Base-by-base conservation (phyloP, 1,140 invertebrate genomes). In the Plectrocnemia conspersa region DNA sequence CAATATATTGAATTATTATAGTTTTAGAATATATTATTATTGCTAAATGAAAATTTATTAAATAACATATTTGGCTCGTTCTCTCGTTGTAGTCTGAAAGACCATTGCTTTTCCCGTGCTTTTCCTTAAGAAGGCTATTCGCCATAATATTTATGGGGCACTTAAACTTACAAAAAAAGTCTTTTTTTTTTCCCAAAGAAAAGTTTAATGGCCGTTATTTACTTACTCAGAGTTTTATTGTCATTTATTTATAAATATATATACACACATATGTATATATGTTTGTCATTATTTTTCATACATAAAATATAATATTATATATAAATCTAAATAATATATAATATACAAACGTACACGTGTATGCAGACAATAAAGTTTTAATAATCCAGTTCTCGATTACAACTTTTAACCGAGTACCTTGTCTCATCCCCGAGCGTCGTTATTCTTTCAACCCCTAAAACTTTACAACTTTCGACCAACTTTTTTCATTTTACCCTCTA, bases 401-500 rank as follows among this genome's bases (percentile, higher is more conserved):
- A 50, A 50, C 47, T 50, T 50, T 50, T 38, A 38, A 38, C 47
- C 40, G 27, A 13, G 32, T 38, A 38, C 47, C n/a, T n/a, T n/a
- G n/a, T 38, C 47, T 50, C 47, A 24, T 35, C 47, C 47, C 27
- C 47, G 33, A 35, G 47, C 47, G 47, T 32, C 47, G 33, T 35
- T 19, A 50, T 50, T 50, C 47, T 50, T 50, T 50, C 47, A 38
- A 15, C 25, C n/a, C 35, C 27, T n/a, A 25, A 50, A 50, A 50
- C 47, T 50, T 50, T 50, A 9, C 13, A 50, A 50, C 35, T 50
- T 50, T 21, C n/a, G 38, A 27, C 29, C 21, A 50, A 50, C 47
- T 50, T 50, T 50, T 50, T 50, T 50, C 47, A 50, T 50, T 50
- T 50, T 50, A 50, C 47, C 36, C 47, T 50, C 47, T 38, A 50